Evolutionary conservation across 2,888 invertebrate species (phyloP).

Genomic region (Galeruca laticollis): DNA sequence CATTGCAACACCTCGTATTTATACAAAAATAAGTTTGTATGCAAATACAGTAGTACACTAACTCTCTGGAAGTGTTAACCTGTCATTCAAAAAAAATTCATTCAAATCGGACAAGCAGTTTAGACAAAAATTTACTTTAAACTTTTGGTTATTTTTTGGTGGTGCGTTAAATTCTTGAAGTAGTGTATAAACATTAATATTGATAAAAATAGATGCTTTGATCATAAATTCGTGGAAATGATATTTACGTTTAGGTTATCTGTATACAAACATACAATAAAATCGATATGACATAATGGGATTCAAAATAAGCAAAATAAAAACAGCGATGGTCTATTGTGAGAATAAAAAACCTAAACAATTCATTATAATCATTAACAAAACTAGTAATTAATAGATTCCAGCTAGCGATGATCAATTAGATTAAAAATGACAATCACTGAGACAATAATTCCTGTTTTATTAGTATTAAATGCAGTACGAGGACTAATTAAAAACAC

Average conservation of each 20-base stretch:
- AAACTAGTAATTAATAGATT: not conserved
- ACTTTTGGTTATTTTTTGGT: too few relatives aligned
- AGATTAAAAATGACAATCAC: too few relatives aligned
- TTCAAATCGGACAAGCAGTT: too few relatives aligned
- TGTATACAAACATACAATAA: not conserved
- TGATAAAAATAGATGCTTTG: not conserved
- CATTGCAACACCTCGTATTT: too few relatives aligned
- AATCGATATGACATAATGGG: not conserved
- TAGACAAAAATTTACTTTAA: too few relatives aligned
- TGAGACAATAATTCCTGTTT: too few relatives aligned
- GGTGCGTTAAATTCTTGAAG: not conserved
- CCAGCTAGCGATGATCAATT: not conserved
- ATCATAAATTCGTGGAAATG: not conserved
- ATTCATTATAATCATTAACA: not conserved
- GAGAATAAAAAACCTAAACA: not conserved
- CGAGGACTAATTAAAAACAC: too few relatives aligned
- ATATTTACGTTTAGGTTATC: not conserved
- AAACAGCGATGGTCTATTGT: not conserved
- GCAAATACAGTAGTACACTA: too few relatives aligned
- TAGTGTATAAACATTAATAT: not conserved
- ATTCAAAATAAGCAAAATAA: not conserved
- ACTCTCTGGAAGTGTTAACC: too few relatives aligned
- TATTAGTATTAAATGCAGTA: too few relatives aligned
- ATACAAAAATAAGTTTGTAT: too few relatives aligned
- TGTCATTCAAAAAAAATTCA: too few relatives aligned